These are phyloP conservation scores for Catostomus latipinnis DNA, from an alignment of 2,797 vertebrate genomes.

Conservation along the genomic window DNA sequence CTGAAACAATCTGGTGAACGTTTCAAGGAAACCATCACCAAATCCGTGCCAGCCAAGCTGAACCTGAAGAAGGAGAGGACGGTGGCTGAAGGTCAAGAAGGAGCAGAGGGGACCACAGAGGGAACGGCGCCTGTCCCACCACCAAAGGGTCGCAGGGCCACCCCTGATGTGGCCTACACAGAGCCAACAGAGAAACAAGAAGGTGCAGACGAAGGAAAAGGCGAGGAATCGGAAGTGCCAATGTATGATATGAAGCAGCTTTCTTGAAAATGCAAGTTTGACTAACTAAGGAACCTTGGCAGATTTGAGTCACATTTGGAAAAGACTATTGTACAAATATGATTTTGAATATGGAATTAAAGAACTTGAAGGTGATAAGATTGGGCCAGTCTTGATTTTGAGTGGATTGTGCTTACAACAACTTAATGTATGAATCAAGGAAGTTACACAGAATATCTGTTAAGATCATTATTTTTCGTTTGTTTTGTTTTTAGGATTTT, in stretches of 20 bases:
- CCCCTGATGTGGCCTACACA: conserved; percentile 75
- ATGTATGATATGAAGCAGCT: conserved; percentile 93
- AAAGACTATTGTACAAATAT: conserved; percentile 25
- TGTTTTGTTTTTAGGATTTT: conserved; percentile 28
- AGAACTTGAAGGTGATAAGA: conserved; percentile 40
- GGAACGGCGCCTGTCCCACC: conserved; percentile 78
- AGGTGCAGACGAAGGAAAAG: conserved; percentile 75
- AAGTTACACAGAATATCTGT: conserved; percentile 20
- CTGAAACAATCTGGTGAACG: conserved; percentile 87
- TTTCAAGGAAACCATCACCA: conserved; percentile 90
- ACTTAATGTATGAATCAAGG: conserved; percentile 35
- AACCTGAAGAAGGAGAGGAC: conserved; percentile 88
- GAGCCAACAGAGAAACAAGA: conserved; percentile 74
- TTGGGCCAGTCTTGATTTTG: conserved; percentile 37
- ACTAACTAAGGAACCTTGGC: background rate
- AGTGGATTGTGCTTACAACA: conserved; percentile 15
- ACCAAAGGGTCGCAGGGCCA: conserved; percentile 78
- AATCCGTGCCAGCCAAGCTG: conserved; percentile 87
- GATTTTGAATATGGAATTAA: background rate
- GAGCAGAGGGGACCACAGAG: conserved; percentile 79
- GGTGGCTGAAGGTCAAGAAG: conserved; percentile 85
- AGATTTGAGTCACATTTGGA: conserved; percentile 42
- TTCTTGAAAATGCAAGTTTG: conserved; percentile 68
- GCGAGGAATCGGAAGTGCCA: conserved; percentile 80
- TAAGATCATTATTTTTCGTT: no score